These are phyloP conservation scores for Leptura quadrifasciata DNA, from an alignment of 2,888 invertebrate species.

Conservation along the genomic window DNA sequence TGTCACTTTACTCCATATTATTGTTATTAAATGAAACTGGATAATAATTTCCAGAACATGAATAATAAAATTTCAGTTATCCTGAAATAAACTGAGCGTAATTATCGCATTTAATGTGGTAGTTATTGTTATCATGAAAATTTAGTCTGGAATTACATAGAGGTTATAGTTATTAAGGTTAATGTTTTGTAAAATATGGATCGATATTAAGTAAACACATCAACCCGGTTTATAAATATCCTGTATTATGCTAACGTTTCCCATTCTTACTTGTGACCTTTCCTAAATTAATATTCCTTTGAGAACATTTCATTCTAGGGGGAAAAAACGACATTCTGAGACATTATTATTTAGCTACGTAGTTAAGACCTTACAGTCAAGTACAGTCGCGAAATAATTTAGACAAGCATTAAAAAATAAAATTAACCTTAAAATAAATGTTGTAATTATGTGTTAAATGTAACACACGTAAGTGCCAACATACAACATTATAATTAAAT, in stretches of 20 bases:
- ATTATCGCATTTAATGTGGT: constrained; percentile 4
- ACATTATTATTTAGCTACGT: neutral
- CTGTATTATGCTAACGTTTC: constrained; percentile 18
- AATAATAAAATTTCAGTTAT: neutral
- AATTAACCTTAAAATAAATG: no score
- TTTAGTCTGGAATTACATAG: neutral
- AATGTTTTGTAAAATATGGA: constrained; percentile 13
- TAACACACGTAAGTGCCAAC: no score
- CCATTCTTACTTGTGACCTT: constrained; percentile 15
- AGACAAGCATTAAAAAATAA: neutral
- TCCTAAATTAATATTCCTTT: constrained; percentile 24
- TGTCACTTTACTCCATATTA: no score
- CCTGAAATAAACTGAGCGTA: neutral
- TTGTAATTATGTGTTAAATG: no score
- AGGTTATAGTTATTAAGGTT: constrained; percentile 14
- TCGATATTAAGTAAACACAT: constrained; percentile 28
- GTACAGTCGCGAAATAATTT: no score
- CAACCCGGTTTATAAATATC: constrained; percentile 21
- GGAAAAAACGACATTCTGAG: constrained; percentile 4
- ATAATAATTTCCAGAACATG: no score
- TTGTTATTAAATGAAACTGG: no score
- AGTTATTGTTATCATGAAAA: constrained; percentile 4
- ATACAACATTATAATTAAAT: no score
- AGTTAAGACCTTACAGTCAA: neutral
- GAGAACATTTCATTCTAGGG: constrained; percentile 3